Evolutionary conservation across 2,888 invertebrate genomes (phyloP), one percentile per base, ranked within the genome.

Genomic region (Nebria brevicollis): DNA sequence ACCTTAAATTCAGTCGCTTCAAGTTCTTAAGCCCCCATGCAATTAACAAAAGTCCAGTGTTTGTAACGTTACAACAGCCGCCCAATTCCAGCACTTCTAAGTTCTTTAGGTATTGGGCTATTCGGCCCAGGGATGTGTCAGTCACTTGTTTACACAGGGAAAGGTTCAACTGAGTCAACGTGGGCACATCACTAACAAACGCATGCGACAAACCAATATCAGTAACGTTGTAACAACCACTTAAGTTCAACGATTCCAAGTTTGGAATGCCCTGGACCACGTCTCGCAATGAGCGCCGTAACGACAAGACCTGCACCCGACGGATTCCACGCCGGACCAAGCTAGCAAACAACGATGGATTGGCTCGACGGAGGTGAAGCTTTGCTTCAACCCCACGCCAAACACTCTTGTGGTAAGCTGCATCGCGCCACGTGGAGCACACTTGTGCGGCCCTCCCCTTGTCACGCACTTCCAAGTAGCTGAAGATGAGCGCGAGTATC

Each of bases 301-400:
- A 90, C 20, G 97, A 97, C 77, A 98, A 90, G 83, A 98, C 95
- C 90, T 98, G 98, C 82, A 98, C 94, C 87, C 94, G 93, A 84
- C 95, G 93, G 83, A 98, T 97, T 84, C 98, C 98, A 77, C 98
- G 92, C 84, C 94, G 93, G 72, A 96, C 96, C 82, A 98, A 90
- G 83, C 96, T 96, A 41, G 94, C 93, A 89, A 97, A 97, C 81
- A 98, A 91, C 85, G 95, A 94, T 13, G 95, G 95, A 83, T 95
- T 94, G 83, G 96, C 94, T 85, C 95, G 92, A 83, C 96, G 92
- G 75, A 98, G 91, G 88, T 98, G 98, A 83, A 98, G 89, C 85
- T 96, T 95, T 0, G 98, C 97, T 88, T 97, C 97, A 54, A 97
- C 97, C 77, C 97, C 97, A 85, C 96, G 93, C 98, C 98, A 98